Conservation (phyloP, 2,888 invertebrate genomes). For the Trypoxylon attenuatum region DNA sequence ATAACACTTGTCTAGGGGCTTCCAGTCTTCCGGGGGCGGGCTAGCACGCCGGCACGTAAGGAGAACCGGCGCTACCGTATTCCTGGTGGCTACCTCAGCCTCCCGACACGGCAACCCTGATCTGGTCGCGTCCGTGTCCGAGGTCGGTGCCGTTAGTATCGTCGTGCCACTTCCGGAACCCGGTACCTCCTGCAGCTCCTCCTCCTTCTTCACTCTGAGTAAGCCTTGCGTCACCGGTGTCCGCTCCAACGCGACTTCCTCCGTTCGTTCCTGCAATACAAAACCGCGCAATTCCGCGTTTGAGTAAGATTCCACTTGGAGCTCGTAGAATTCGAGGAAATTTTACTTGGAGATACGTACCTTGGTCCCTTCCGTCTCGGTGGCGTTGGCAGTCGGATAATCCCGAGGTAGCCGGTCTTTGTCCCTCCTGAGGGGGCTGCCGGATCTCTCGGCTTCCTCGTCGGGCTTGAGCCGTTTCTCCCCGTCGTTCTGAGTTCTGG, state of each 20-base stretch:
- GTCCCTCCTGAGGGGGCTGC: constrained; percentile 64
- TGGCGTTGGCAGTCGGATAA: constrained; percentile 58
- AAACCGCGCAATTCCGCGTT: background rate
- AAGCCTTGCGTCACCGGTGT: constrained; percentile 70
- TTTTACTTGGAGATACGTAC: constrained; percentile 36
- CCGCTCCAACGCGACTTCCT: constrained; percentile 67
- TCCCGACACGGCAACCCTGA: constrained; percentile 54
- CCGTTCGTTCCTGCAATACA: constrained; percentile 64
- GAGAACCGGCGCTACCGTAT: constrained; percentile 58
- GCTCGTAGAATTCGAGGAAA: background rate
- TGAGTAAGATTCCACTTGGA: background rate
- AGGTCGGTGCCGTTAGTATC: constrained; percentile 41
- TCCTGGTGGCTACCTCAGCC: constrained; percentile 55
- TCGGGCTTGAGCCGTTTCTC: constrained; percentile 66
- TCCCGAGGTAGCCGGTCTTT: constrained; percentile 61
- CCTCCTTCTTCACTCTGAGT: constrained; percentile 72
- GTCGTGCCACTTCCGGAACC: constrained; percentile 47
- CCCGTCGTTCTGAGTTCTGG: constrained; percentile 59
- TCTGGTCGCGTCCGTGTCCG: constrained; percentile 48
- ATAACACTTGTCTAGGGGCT: constrained; percentile 89
- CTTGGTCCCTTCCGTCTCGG: constrained; percentile 70
- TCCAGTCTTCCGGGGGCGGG: constrained; percentile 81
- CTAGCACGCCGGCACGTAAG: constrained; percentile 67
- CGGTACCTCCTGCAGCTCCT: constrained; percentile 69
- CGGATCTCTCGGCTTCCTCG: constrained; percentile 54